phyloP scores from a whole-genome alignment of 2,888 invertebrate genomes.

The Tuta absoluta region DNA sequence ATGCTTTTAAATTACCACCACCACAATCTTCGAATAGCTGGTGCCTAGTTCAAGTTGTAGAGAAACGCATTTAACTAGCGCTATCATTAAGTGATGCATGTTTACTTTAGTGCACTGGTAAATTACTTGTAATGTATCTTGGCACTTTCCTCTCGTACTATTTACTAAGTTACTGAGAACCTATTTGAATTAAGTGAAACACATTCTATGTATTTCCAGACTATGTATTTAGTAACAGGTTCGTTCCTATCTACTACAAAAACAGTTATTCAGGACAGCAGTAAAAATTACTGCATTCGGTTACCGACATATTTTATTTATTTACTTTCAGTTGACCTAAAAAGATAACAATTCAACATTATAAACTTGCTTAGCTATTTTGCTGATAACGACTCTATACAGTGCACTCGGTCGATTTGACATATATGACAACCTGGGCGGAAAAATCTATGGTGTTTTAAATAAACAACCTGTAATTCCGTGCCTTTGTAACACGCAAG shows the following conservation, averaged over 20 bases:
- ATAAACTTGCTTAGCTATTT: conserved; percentile 1
- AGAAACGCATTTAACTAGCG: conserved; percentile 1
- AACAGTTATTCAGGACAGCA: background rate
- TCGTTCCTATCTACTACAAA: too few relatives aligned
- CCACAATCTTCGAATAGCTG: too few relatives aligned
- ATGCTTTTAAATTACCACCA: too few relatives aligned
- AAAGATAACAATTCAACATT: conserved; percentile 9
- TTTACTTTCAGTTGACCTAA: conserved; percentile 3
- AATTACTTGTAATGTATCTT: conserved; percentile 29
- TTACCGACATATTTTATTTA: conserved; percentile 9
- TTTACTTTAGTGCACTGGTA: background rate
- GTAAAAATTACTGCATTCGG: background rate
- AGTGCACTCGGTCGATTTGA: background rate
- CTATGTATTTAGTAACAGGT: too few relatives aligned
- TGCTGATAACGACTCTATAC: background rate
- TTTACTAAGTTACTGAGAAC: background rate
- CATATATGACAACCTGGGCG: too few relatives aligned
- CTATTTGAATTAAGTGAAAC: too few relatives aligned
- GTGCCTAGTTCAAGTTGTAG: background rate
- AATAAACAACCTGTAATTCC: too few relatives aligned
- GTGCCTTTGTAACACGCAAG: too few relatives aligned
- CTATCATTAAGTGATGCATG: conserved; percentile 9
- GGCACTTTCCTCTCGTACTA: conserved; percentile 18
- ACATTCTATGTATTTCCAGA: too few relatives aligned
- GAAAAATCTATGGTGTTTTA: too few relatives aligned